A percentile compares a stretch with the other conserved stretches of the same genome.
phyloP scores from a whole-genome alignment of 2,888 invertebrate genomes.

The Eilema caniola region DNA sequence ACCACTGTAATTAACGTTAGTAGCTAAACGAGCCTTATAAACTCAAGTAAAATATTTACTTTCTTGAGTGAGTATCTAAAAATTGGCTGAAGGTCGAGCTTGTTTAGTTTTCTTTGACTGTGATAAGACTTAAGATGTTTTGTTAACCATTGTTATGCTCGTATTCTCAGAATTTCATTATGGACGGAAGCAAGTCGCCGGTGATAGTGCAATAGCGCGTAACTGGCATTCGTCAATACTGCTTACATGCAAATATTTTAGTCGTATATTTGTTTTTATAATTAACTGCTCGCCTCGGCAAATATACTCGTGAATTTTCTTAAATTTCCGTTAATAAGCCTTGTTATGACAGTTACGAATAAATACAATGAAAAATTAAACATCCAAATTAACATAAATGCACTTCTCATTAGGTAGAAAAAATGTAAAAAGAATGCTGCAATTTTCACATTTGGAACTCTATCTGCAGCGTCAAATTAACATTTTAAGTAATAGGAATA shows the following conservation, averaged over 20 bases:
- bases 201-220: slow-evolving; percentile 7
- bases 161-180: not conserved
- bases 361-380: no score
- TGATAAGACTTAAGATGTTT: slow-evolving; percentile 3
- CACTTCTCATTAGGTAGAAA: no score
- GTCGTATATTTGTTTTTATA: not conserved
- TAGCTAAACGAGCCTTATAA: slow-evolving; percentile 25
- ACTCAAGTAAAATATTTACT: slow-evolving; percentile 39
- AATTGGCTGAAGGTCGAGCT: slow-evolving; percentile 34
- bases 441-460: no score
- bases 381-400: no score
- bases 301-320: not conserved
- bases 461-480: no score
- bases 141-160: not conserved
- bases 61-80: slow-evolving; percentile 21
- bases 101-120: slow-evolving; percentile 18
- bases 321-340: not conserved
- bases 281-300: not conserved
- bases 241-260: not conserved
- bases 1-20: slow-evolving; percentile 14
- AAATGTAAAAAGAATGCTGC: no score
- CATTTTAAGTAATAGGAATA: no score
- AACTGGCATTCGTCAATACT: not conserved
- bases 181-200: slow-evolving; percentile 2
- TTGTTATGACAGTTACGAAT: not conserved